phyloP scores from a whole-genome alignment of 2,888 invertebrate genomes.

The Phasia obesa region DNA sequence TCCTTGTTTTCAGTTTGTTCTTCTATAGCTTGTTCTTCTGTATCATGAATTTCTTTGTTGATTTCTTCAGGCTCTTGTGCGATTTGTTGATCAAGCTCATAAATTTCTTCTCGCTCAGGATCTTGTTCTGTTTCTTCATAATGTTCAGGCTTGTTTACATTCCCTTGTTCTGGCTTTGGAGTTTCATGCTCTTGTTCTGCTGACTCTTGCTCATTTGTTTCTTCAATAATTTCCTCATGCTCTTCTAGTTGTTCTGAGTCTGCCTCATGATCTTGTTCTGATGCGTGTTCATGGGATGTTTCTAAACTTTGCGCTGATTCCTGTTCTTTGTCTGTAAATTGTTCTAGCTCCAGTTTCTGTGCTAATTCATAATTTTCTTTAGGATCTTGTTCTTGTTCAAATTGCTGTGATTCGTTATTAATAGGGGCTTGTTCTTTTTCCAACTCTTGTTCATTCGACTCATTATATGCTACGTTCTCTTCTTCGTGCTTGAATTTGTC shows the following conservation, averaged over 20 bases:
- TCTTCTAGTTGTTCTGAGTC: conserved; percentile 5
- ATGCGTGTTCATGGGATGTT: background rate
- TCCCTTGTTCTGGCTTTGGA: background rate
- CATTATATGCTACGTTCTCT: background rate
- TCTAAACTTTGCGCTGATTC: background rate
- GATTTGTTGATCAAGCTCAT: background rate
- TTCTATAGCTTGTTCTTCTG: conserved; percentile 4
- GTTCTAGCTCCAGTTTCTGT: background rate
- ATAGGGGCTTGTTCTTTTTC: background rate
- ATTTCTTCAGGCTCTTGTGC: background rate
- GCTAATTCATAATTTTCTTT: background rate
- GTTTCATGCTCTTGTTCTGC: background rate
- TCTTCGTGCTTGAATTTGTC: conserved; percentile 6
- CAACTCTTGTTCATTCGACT: background rate
- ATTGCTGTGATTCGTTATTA: background rate
- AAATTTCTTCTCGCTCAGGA: background rate
- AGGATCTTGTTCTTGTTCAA: conserved; percentile 1
- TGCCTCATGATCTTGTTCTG: background rate
- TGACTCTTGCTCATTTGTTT: background rate
- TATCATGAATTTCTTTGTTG: background rate
- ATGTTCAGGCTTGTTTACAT: background rate
- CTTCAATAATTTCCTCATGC: background rate
- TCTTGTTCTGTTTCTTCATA: conserved; percentile 29
- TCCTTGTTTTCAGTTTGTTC: conserved; percentile 4
- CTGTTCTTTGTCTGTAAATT: background rate